phyloP scores from a whole-genome alignment of 2,888 invertebrate species.

The Brachyptera risi region DNA sequence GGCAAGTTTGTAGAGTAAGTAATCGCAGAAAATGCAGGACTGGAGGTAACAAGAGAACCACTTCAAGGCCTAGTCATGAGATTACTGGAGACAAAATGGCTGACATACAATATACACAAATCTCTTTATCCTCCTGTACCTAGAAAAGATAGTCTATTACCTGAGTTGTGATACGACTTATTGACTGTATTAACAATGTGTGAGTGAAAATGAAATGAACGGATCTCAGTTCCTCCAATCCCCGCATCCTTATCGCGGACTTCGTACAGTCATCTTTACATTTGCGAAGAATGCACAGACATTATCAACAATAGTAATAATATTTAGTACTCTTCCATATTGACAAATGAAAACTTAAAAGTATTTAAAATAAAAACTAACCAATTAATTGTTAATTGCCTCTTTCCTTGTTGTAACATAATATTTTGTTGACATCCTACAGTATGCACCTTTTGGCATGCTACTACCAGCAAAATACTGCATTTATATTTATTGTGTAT shows the following conservation, averaged over 20 bases:
- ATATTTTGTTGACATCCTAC: constrained; percentile 27
- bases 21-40: no score
- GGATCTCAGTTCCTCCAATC: not conserved
- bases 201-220: not conserved
- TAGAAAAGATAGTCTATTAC: constrained; percentile 26
- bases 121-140: constrained; percentile 23
- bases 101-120: not conserved
- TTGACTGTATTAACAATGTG: constrained; percentile 15
- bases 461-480: constrained; percentile 33
- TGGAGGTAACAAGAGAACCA: no score
- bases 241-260: not conserved
- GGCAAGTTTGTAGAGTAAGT: no score
- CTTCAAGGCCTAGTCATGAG: not conserved
- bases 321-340: not conserved
- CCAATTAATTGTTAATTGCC: constrained; percentile 27
- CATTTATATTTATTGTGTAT: constrained; percentile 28
- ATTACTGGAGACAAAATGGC: not conserved
- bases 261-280: no score
- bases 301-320: not conserved
- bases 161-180: constrained; percentile 29
- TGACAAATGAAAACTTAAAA: constrained; percentile 12
- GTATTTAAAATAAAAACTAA: constrained; percentile 27
- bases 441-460: constrained; percentile 28
- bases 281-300: no score
- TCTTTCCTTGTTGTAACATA: constrained; percentile 27